These are phyloP conservation scores for Petrolisthes manimaculis DNA, from an alignment of 2,888 invertebrate species.

Conservation along the genomic window DNA sequence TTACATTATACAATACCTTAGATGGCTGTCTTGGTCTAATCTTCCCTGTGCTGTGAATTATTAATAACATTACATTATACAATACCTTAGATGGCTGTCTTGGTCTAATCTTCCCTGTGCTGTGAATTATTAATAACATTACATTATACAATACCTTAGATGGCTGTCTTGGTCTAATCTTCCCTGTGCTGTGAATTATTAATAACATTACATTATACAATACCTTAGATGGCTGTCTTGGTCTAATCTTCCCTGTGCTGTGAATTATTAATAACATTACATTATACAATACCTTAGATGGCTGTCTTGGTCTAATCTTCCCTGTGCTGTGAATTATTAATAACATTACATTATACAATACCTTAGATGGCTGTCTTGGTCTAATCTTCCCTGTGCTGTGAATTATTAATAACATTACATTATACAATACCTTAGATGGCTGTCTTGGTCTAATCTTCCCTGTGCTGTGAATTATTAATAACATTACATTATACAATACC, in stretches of 20 bases:
- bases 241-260: slow-evolving; percentile 73
- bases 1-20: slow-evolving; percentile 66
- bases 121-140: not conserved
- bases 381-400: slow-evolving; percentile 72
- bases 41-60: too few species aligned
- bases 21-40: slow-evolving; percentile 69
- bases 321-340: too few species aligned
- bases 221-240: slow-evolving; percentile 68
- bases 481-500: slow-evolving; percentile 65
- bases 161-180: slow-evolving; percentile 70
- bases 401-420: not conserved
- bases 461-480: too few species aligned
- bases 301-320: slow-evolving; percentile 70
- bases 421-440: slow-evolving; percentile 67
- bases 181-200: too few species aligned
- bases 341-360: slow-evolving; percentile 55
- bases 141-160: slow-evolving; percentile 66
- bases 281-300: slow-evolving; percentile 67
- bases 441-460: slow-evolving; percentile 71
- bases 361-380: slow-evolving; percentile 69
- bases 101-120: slow-evolving; percentile 73
- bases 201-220: slow-evolving; percentile 36
- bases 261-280: not conserved
- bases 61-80: slow-evolving; percentile 8
- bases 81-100: slow-evolving; percentile 67